Percentiles rank a stretch among this genome's conserved stretches.
Conservation (phyloP, 2,797 vertebrate genomes). For the Hapalemur alaotrensis region DNA sequence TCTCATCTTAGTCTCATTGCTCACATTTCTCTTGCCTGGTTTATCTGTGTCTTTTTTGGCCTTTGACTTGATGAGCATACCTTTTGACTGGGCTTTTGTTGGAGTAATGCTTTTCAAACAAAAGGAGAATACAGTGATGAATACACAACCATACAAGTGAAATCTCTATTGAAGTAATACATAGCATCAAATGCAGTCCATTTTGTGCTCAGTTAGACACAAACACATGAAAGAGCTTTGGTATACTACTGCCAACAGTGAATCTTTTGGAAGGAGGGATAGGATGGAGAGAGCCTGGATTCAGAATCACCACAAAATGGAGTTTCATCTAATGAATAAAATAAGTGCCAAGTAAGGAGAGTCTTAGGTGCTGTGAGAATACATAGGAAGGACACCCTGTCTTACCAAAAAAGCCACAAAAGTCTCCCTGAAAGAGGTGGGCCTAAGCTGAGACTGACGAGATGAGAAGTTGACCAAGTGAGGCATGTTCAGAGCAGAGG, state of each 20-base stretch:
- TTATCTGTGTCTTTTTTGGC: not conserved
- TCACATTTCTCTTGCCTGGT: not conserved
- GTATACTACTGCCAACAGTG: not conserved
- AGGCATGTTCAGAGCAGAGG: not conserved
- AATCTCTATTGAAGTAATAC: not conserved
- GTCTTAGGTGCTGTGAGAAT: accelerated
- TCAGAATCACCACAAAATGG: not conserved
- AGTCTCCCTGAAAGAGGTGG: not conserved
- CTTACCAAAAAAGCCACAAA: accelerated
- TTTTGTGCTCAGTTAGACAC: not conserved
- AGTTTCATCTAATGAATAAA: not conserved
- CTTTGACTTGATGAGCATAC: not conserved
- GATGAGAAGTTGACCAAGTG: not conserved
- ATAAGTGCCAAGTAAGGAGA: not conserved
- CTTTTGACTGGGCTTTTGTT: not conserved
- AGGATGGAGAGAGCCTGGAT: not conserved
- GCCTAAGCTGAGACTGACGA: not conserved
- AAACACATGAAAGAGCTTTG: not conserved
- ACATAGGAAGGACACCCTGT: too few relatives aligned
- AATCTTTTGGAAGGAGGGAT: not conserved
- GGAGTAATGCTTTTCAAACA: not conserved
- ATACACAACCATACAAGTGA: not conserved
- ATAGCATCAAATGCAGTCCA: not conserved
- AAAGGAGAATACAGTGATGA: not conserved
- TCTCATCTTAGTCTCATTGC: not conserved